Conservation (phyloP, 2,113 vertebrate genomes). For the Chionomys nivalis region DNA sequence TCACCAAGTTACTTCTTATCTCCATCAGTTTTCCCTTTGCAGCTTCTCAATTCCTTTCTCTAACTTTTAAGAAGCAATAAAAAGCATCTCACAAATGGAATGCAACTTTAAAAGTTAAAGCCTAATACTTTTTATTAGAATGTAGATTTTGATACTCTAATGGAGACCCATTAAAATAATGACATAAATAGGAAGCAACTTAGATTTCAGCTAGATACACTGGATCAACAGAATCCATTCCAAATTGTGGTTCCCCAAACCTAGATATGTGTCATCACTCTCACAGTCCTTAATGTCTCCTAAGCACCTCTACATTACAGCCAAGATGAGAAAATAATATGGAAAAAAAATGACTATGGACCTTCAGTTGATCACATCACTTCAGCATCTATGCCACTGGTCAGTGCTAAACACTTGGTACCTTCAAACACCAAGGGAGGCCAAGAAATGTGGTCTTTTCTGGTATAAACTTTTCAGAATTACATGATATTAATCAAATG, state of each 20-base stretch:
- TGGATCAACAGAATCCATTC: not conserved
- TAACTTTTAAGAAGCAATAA: not conserved
- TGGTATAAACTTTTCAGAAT: not conserved
- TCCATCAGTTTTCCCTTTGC: not conserved
- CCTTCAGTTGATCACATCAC: not conserved
- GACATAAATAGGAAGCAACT: not conserved
- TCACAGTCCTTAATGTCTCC: too few species aligned
- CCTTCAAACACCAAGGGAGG: too few species aligned
- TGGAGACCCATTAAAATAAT: not conserved
- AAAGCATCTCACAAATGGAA: not conserved
- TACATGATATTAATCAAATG: not conserved
- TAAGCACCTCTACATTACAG: not conserved
- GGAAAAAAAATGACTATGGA: not conserved
- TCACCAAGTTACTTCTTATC: not conserved
- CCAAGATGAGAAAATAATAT: not conserved
- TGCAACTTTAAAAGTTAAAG: not conserved
- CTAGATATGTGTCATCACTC: too few species aligned
- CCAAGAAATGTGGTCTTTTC: not conserved
- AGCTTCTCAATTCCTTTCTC: not conserved
- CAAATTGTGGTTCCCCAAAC: not conserved
- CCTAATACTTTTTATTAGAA: not conserved
- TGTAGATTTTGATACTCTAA: not conserved
- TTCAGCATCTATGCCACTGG: not conserved
- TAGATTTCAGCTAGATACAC: not conserved
- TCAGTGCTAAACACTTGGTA: not conserved